A percentile compares a stretch with the other conserved stretches of the same genome.
phyloP scores from a whole-genome alignment of 2,113 vertebrate genomes.

The Aphyosemion australe region DNA sequence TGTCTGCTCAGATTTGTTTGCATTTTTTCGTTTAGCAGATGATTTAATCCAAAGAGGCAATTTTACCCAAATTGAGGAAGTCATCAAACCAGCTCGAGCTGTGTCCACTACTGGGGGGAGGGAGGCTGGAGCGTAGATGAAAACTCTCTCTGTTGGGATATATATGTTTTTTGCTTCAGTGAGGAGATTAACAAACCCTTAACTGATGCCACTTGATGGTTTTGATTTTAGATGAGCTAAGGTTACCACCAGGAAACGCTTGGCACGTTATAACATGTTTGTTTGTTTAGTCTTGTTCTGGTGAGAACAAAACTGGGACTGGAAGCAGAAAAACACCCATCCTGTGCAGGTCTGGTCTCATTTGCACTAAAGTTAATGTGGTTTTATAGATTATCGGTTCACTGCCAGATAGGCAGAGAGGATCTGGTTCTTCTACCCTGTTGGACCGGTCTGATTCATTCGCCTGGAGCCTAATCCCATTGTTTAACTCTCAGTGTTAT shows the following conservation, averaged over 20 bases:
- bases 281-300: not conserved
- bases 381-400: slow-evolving; percentile 8
- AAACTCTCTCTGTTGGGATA: no score
- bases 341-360: not conserved
- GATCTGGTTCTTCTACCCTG: not conserved
- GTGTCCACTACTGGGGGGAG: no score
- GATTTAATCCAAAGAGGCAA: not conserved
- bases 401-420: not conserved
- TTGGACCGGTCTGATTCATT: not conserved
- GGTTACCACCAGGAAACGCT: not conserved
- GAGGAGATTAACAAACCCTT: no score
- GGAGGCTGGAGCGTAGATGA: no score
- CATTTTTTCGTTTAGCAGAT: not conserved
- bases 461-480: not conserved
- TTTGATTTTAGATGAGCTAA: no score
- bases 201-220: no score
- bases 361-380: not conserved
- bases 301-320: no score
- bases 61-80: not conserved
- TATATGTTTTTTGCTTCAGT: no score
- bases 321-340: no score
- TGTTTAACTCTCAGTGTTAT: no score
- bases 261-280: not conserved
- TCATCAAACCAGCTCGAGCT: not conserved
- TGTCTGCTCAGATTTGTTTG: not conserved